Base-by-base conservation (phyloP, 2,797 vertebrate genomes). In the Poliocrania exsul region DNA sequence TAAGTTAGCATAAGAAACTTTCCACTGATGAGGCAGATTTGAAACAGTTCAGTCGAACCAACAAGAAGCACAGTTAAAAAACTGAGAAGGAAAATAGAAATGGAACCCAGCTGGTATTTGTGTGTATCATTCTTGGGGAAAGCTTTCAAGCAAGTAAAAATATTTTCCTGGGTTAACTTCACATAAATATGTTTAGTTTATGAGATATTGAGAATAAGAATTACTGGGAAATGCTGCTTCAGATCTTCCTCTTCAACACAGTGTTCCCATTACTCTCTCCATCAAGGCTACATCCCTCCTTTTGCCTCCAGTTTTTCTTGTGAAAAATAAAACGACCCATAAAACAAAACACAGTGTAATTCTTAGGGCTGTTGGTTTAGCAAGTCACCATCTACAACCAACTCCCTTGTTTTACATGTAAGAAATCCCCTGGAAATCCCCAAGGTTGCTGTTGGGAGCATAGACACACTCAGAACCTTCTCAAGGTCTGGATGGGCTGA, bases 301-400 rank as follows among this genome's bases (percentile, higher is more conserved):
- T 78, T 57, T 23, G 11, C 17, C 29, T 62, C 16, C 19, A 29
- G 3, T 29, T 91, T 86, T 74, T 21, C 20, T 51, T 26, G 70
- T 0, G 0, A 29, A 66, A 86, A 53, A 25, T 35, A 46, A 67
- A 65, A 16, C 8, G 31, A 25, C 9, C 1, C 23, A 31, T 19
- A 49, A 49, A 61, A 3, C 3, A 35, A 35, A 81, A 25, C 15
- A 26, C 37, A 1, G 21, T 56, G 9, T 46, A 61, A 46, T 61
- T 70, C 25, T 79, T 33, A 64, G 6, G 5, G 40, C 17, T 72
- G 19, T 12, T 44, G 14, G 16, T 72, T 65, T 54, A 64, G 9
- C 11, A 72, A 60, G 31, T n/a, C 33, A 81, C 9, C 20, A 56
- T 17, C 54, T n/a, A 65, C 14, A 69, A 40, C 7, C 25, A 44